phyloP scores from a whole-genome alignment of 2,113 vertebrate genomes.

The Lampris incognitus region DNA sequence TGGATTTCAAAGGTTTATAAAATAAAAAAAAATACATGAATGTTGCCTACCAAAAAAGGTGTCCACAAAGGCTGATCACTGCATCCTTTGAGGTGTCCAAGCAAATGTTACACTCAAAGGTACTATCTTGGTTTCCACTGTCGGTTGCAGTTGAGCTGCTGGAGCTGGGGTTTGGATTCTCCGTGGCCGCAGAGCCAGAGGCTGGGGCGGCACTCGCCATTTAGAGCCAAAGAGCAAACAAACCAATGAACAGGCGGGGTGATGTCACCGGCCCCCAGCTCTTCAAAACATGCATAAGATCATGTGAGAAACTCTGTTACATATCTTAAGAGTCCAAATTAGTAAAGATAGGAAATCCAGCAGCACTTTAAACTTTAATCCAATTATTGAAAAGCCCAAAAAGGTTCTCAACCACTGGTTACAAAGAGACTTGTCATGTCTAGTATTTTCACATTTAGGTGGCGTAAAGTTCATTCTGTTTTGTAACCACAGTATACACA shows the following conservation, averaged over 20 bases:
- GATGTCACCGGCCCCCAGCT: constrained; percentile 21
- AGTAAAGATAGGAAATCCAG: no score
- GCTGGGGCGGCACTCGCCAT: constrained; percentile 92
- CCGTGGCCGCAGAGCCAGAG: constrained; percentile 83
- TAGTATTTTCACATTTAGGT: no score
- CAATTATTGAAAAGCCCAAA: no score
- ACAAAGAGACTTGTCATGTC: no score
- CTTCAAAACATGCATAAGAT: constrained; percentile 29
- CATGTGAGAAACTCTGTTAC: no score
- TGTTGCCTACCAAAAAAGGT: constrained; percentile 93
- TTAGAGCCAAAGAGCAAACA: constrained; percentile 24
- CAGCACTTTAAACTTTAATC: no score
- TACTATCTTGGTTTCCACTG: constrained; percentile 89
- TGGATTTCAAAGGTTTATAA: no score
- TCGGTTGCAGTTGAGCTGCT: constrained; percentile 86
- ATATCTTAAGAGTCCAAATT: no score
- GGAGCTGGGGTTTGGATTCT: constrained; percentile 79
- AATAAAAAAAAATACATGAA: no score
- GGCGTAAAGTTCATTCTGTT: no score
- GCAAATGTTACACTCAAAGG: constrained; percentile 98
- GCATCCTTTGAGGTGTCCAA: constrained; percentile 98
- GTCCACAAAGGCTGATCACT: constrained; percentile 97
- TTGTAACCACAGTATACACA: no score
- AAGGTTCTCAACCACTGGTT: no score
- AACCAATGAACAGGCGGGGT: background rate